Conservation (phyloP, 2,797 vertebrate species). For the Leuciscus waleckii region DNA sequence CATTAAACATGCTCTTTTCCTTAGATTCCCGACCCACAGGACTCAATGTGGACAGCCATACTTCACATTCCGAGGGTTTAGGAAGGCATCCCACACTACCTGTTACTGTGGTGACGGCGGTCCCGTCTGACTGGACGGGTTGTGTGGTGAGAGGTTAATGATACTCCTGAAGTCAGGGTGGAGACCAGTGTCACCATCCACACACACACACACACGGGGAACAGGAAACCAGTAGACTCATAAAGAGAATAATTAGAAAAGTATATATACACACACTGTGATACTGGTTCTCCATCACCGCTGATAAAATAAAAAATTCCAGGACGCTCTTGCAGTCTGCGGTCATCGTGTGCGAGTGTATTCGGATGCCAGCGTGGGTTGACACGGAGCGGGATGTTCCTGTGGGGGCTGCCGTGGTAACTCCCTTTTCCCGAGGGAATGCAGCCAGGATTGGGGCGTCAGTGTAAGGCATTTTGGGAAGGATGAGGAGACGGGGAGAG, state of each 20-base stretch:
- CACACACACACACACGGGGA: conserved; percentile 50
- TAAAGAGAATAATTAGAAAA: conserved; percentile 82
- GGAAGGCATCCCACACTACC: conserved; percentile 58
- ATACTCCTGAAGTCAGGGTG: conserved; percentile 66
- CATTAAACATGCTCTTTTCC: conserved; percentile 33
- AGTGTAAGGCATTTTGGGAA: conserved; percentile 16
- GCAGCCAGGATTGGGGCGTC: conserved; percentile 32
- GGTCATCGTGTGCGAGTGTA: conserved; percentile 45
- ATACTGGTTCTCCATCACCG: conserved; percentile 8
- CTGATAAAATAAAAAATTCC: conserved; percentile 36
- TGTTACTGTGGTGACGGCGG: conserved; percentile 68
- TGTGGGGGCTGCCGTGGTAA: conserved; percentile 57
- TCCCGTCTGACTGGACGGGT: conserved; percentile 44
- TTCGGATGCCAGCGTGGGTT: conserved; percentile 55
- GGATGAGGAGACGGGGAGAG: background rate
- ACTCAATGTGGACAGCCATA: conserved; percentile 42
- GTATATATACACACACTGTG: conserved; percentile 64
- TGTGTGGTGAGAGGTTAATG: conserved; percentile 65
- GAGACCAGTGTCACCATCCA: conserved; percentile 46
- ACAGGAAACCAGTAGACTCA: conserved; percentile 75
- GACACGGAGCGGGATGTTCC: conserved; percentile 34
- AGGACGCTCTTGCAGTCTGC: conserved; percentile 18
- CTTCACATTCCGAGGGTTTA: conserved; percentile 63
- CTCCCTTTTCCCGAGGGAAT: conserved; percentile 55
- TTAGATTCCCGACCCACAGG: conserved; percentile 18